Evolutionary conservation across 2,797 vertebrate species (phyloP), one percentile per base, ranked within the genome.

Genomic region (Molossus alvarezi): DNA sequence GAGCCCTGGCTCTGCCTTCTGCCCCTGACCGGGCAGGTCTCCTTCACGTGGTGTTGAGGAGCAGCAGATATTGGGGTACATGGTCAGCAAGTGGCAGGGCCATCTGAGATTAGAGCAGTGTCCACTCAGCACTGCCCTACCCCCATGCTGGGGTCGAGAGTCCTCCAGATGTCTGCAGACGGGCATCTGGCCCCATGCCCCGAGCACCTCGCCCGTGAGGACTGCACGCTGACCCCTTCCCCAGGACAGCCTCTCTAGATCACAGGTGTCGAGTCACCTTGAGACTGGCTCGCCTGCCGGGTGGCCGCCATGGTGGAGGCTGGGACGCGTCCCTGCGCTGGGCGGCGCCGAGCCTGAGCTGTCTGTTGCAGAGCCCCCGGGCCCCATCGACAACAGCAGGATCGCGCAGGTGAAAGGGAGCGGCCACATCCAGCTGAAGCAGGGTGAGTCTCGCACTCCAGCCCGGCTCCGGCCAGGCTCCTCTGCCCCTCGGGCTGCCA

Each of bases 301-400:
- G 9, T 1, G 85, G 33, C 90, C 60, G 27, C 48, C 45, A 5
- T 5, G 25, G 81, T 6, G 1, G 15, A 9, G 72, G 71, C 62
- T 2, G 20, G 87, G 53, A 1, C 5, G 80, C 3, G 41, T 25
- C 0, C 0, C 67, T 71, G 53, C 20, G 4, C 33, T 0, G 27
- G 23, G 21, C 29, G 0, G 37, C 0, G 0, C 84, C 86, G 60
- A 96, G 37, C 48, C 58, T 0, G 0, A 2, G 41, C 62, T 0
- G 0, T 96, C 94, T 95, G 3, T 92, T 81, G 0, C 98, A 99
- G 99, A 99, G 94, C 99, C 99, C 1, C 99, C 99, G 0, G 99
- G 99, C 51, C 99, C 99, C 3, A 99, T 99, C 1, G 99, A 99
- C 98, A 99, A 99, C 98, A 99, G 99, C 98, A 99, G 99, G 98